A percentile compares a stretch with the other conserved stretches of the same genome.
These are phyloP conservation scores for Silurus aristotelis DNA, from an alignment of 2,797 vertebrate species.

Conservation along the genomic window DNA sequence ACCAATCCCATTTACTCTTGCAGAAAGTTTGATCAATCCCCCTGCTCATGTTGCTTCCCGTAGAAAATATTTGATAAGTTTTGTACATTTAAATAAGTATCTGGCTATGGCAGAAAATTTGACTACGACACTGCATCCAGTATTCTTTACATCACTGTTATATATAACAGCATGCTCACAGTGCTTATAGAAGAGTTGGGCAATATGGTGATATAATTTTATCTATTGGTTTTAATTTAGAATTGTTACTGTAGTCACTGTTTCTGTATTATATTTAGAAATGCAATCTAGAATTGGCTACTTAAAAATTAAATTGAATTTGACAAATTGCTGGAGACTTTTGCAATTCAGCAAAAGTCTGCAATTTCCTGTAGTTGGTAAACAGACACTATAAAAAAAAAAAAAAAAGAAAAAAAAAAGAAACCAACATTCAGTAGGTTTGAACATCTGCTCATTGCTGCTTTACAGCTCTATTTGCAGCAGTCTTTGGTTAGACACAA, in stretches of 20 bases:
- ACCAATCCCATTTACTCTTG: no score
- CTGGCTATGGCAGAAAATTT: no score
- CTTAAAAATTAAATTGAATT: neutral
- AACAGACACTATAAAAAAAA: neutral
- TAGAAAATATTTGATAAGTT: no score
- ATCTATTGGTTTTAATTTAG: neutral
- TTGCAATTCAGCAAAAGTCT: no score
- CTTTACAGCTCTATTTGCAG: constrained; percentile 14
- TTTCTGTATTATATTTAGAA: no score
- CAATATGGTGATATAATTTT: neutral
- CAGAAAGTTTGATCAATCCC: no score
- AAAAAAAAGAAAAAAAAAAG: neutral
- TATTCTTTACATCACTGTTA: neutral
- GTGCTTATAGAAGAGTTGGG: neutral
- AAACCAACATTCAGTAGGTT: neutral
- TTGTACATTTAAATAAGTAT: no score
- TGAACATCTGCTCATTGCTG: constrained; percentile 1
- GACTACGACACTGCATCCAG: neutral
- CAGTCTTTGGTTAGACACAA: neutral
- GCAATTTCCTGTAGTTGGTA: no score
- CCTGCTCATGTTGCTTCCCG: no score
- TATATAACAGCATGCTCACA: no score
- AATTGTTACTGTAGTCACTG: no score
- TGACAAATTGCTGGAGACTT: neutral
- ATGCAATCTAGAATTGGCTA: neutral